Conservation (phyloP, 2,888 invertebrate species). For the Cheiracanthium punctorium region DNA sequence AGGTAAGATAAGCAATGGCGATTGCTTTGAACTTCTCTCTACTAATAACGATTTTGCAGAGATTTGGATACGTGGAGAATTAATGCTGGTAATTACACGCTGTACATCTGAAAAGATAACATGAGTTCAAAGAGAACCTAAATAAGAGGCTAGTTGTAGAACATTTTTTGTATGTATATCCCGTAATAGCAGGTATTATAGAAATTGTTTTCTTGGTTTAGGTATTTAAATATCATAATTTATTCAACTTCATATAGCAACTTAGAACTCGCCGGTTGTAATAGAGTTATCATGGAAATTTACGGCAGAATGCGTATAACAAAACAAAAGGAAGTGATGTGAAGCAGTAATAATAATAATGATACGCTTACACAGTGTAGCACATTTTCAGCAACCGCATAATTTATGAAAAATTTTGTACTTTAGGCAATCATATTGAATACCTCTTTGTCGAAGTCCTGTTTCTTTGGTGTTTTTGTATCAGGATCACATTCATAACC, state of each 20-base stretch:
- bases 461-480: no score
- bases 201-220: background rate
- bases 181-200: background rate
- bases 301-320: background rate
- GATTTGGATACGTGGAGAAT: background rate
- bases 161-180: background rate
- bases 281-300: background rate
- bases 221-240: background rate
- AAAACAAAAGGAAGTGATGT: no score
- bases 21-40: background rate
- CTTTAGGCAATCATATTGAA: no score
- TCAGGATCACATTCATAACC: no score
- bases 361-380: no score
- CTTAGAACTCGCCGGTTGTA: background rate
- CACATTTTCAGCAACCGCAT: no score
- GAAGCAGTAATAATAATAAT: no score
- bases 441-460: no score
- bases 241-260: background rate
- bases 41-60: constrained; percentile 7
- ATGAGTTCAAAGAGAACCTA: constrained; percentile 14
- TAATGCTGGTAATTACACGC: constrained; percentile 16
- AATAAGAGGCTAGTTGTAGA: background rate
- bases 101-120: constrained; percentile 15
- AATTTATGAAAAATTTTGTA: no score
- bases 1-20: background rate